phyloP scores from a whole-genome alignment of 1,140 invertebrate species.

The Schlechtendalia chinensis region DNA sequence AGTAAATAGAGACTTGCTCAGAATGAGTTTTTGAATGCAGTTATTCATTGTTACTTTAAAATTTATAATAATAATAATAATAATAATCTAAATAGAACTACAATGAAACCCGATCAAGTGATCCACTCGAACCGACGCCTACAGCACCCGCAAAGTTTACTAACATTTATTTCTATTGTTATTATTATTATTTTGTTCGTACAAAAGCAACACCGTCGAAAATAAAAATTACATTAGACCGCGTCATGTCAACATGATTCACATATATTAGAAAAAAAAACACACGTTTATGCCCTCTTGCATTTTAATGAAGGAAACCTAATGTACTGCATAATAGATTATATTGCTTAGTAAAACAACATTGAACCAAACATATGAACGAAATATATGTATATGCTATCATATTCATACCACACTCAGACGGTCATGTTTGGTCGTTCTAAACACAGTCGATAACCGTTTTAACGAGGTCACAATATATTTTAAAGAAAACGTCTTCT shows the following conservation, averaged over 20 bases:
- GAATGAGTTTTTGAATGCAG: no score
- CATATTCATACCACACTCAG: background rate
- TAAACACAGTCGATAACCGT: background rate
- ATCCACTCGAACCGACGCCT: no score
- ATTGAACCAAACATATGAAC: background rate
- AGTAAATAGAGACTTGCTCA: no score
- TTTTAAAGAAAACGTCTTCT: background rate
- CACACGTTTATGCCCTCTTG: background rate
- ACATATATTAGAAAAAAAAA: background rate
- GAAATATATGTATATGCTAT: background rate
- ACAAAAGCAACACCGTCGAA: background rate
- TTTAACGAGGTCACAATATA: no score
- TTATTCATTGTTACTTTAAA: background rate
- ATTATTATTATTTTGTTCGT: background rate
- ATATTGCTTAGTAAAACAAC: background rate
- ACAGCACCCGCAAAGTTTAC: no score
- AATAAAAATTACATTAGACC: background rate
- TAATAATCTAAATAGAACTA: background rate
- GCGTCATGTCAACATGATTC: background rate
- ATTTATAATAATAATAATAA: background rate
- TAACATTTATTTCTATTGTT: no score
- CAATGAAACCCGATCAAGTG: no score
- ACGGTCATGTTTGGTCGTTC: background rate
- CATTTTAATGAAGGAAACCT: conserved; percentile 40
- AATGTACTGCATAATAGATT: background rate